A percentile compares a stretch with the other conserved stretches of the same genome.
These are phyloP conservation scores for Yoshiicerus persimilis DNA, from an alignment of 1,140 invertebrate species.

Conservation along the genomic window DNA sequence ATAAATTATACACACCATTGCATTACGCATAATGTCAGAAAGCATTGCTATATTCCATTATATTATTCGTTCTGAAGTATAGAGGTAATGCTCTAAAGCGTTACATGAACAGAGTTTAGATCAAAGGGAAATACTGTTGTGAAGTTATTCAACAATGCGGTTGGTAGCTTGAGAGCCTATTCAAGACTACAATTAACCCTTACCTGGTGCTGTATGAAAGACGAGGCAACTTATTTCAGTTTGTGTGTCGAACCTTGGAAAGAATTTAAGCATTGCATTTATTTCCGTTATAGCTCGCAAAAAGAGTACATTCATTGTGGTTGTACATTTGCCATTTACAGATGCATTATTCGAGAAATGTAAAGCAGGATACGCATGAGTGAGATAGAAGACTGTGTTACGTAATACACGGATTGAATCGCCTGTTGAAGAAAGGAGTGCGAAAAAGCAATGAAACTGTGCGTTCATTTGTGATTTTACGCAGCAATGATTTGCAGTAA, in stretches of 20 bases:
- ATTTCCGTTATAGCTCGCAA: background rate
- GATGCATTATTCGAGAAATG: background rate
- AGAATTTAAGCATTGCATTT: background rate
- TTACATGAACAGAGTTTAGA: background rate
- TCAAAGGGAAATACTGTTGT: background rate
- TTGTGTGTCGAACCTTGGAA: slow-evolving; percentile 15
- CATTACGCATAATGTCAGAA: too few species aligned
- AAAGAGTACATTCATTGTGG: background rate
- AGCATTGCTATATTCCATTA: too few species aligned
- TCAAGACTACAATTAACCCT: background rate
- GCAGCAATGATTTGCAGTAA: background rate
- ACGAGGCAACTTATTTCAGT: background rate
- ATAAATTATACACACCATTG: too few species aligned
- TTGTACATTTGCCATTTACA: background rate
- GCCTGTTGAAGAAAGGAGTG: background rate
- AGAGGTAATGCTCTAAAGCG: too few species aligned
- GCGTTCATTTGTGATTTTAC: background rate
- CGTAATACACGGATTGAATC: background rate
- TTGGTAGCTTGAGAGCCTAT: background rate
- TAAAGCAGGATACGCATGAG: background rate
- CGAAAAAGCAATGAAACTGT: background rate
- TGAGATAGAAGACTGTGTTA: background rate
- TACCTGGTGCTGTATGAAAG: background rate
- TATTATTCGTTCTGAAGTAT: too few species aligned
- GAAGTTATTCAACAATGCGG: background rate